Conservation (phyloP, 2,113 vertebrate genomes). For the Takifugu bimaculatus region DNA sequence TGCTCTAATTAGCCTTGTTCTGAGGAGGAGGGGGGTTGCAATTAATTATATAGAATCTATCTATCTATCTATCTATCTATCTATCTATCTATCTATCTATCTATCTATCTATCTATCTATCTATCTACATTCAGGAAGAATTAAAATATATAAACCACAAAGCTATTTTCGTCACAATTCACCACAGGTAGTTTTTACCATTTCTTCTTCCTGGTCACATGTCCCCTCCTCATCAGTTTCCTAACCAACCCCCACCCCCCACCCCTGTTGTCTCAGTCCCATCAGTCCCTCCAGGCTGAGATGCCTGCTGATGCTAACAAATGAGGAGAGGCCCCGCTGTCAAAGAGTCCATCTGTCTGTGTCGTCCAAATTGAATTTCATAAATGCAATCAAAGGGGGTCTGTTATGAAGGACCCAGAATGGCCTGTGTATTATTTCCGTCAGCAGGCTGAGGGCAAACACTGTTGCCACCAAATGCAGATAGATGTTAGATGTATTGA, state of each 20-base stretch:
- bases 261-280: constrained; percentile 48
- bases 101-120: no score
- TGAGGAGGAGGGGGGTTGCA: no score
- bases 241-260: constrained; percentile 24
- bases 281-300: constrained; percentile 58
- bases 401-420: constrained; percentile 58
- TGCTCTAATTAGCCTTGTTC: no score
- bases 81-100: no score
- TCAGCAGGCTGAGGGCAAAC: no score
- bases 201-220: neutral
- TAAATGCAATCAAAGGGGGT: constrained; percentile 72
- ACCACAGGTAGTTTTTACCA: neutral
- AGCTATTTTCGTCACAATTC: no score
- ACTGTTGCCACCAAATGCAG: no score
- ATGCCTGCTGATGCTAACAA: constrained; percentile 68
- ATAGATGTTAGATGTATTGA: no score
- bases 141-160: no score
- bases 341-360: constrained; percentile 73
- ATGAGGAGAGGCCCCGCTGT: constrained; percentile 63
- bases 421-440: constrained; percentile 31
- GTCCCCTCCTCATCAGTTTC: constrained; percentile 10
- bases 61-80: no score
- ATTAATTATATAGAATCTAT: no score
- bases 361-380: constrained; percentile 77
- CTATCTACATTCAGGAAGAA: no score